Evolutionary conservation across 2,888 invertebrate genomes (phyloP).

Genomic region (Calameuta idolon): DNA sequence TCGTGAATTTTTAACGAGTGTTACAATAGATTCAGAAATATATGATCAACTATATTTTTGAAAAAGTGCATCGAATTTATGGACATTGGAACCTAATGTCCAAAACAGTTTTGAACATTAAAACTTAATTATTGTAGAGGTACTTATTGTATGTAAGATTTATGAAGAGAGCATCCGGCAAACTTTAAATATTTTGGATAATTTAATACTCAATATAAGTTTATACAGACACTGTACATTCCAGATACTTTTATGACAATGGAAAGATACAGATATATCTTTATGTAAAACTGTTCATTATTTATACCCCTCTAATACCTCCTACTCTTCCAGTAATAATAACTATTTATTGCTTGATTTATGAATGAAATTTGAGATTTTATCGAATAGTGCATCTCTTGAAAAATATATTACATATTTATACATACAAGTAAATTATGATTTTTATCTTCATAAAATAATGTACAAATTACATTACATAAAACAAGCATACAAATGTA

Average conservation of each 20-base stretch:
- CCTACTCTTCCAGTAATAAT: background rate
- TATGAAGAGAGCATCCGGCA: background rate
- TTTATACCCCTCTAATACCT: background rate
- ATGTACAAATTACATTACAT: background rate
- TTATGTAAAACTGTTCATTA: background rate
- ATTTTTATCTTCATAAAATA: background rate
- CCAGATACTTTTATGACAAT: slow-evolving; percentile 1
- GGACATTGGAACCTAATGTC: background rate
- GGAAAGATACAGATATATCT: slow-evolving; percentile 2
- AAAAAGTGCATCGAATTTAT: background rate
- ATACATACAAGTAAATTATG: background rate
- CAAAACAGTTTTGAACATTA: background rate
- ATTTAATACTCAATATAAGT: slow-evolving; percentile 36
- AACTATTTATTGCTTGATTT: background rate
- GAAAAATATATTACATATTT: too few species aligned
- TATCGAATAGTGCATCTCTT: too few species aligned
- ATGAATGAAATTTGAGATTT: background rate
- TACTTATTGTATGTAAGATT: slow-evolving; percentile 4
- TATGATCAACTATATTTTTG: background rate
- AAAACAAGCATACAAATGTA: background rate
- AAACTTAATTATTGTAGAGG: background rate
- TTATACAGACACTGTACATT: slow-evolving; percentile 21
- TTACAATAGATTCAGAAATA: background rate
- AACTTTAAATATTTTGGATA: slow-evolving; percentile 26
- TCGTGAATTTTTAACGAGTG: background rate